These are phyloP conservation scores for Grammatotria lemairii DNA, from an alignment of 2,113 vertebrate species.

Conservation along the genomic window DNA sequence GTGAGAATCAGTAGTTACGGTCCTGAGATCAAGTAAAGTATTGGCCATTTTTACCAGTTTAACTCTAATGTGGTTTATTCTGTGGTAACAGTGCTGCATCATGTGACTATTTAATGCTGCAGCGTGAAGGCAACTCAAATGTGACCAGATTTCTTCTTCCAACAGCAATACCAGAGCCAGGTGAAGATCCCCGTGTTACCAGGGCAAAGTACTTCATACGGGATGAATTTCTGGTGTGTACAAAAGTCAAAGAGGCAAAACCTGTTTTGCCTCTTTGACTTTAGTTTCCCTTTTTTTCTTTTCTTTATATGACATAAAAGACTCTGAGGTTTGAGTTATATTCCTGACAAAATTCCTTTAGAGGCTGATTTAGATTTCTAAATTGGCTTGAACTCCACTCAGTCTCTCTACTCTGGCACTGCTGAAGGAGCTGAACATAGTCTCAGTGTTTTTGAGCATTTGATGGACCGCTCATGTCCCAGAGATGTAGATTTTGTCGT, in stretches of 20 bases:
- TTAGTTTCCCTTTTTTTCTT: not conserved
- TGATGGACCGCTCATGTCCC: fast-evolving
- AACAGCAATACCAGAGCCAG: conserved; percentile 88
- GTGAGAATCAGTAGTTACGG: not conserved
- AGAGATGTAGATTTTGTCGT: not conserved
- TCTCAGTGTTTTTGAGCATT: not conserved
- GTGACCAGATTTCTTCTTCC: conserved; percentile 4
- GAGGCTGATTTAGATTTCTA: not conserved
- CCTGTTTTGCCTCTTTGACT: not conserved
- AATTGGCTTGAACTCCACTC: not conserved
- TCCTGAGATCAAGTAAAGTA: not conserved
- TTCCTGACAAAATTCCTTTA: not conserved
- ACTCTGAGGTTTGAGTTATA: not conserved
- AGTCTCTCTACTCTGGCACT: not conserved
- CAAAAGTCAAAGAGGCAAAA: not conserved
- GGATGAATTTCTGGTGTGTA: conserved; percentile 95
- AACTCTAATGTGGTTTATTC: not conserved
- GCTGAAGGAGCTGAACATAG: not conserved
- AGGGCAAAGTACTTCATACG: conserved; percentile 99
- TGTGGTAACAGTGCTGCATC: not conserved
- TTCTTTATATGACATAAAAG: not conserved
- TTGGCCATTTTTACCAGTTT: fast-evolving
- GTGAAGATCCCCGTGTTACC: conserved; percentile 94
- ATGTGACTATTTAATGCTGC: not conserved
- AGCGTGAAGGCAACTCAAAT: not conserved